Conservation (phyloP, 2,113 vertebrate species). For the Colaptes auratus region DNA sequence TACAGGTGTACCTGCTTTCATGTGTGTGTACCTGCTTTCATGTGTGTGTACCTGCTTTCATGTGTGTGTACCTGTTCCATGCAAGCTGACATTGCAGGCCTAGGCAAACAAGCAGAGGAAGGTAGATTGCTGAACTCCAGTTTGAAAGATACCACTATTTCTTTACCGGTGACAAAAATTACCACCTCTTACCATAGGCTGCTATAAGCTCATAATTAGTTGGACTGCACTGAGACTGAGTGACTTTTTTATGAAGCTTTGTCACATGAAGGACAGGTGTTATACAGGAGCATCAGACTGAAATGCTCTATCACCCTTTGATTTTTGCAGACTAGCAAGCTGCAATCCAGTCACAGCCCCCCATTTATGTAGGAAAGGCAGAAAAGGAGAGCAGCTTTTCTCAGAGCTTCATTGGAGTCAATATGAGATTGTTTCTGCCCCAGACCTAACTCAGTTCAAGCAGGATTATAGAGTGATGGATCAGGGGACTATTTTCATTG, state of each 20-base stretch:
- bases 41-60: no score
- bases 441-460: neutral
- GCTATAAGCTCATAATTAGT: neutral
- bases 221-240: neutral
- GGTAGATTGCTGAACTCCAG: neutral
- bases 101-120: neutral
- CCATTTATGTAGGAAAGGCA: neutral
- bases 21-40: no score
- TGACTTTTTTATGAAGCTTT: neutral
- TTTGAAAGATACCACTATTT: neutral
- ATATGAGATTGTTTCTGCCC: neutral
- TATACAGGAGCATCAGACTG: neutral
- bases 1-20: rapidly evolving
- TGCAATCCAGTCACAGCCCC: neutral
- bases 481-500: neutral
- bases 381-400: neutral
- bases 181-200: neutral
- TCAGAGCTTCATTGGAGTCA: neutral
- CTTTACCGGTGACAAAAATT: neutral
- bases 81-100: neutral
- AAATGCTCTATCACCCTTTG: neutral
- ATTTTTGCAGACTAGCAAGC: neutral
- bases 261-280: neutral
- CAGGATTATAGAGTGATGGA: neutral
- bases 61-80: neutral